Base-by-base conservation (phyloP, 2,797 vertebrate genomes). In the Picus viridis region DNA sequence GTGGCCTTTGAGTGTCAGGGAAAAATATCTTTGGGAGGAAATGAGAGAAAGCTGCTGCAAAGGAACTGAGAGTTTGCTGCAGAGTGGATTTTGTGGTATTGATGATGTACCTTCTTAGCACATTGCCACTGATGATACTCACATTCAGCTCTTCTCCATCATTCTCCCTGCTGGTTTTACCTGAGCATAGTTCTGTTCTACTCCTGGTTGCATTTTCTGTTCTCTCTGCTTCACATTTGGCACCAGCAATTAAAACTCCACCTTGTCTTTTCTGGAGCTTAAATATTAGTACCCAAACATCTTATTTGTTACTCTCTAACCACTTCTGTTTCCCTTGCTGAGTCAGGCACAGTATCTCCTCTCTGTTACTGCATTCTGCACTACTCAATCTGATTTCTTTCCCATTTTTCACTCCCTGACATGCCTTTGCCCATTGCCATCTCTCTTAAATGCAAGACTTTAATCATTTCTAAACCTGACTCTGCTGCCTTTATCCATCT, bases 341-440 rank as follows among this genome's bases (percentile, higher is more conserved):
- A 67, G 81, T 95, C 93, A 94, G 83, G 67, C 49, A 54, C 83
- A 92, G 10, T 61, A 47, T 94, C 95, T 94, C 89, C 70, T 72
- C 86, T 90, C 86, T 86, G 16, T 91, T 92, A 81, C 74, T 86
- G 70, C 34, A 72, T 56, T 80, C 65, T 72, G 13, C 75, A 83
- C 20, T 71, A 49, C 10, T 63, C 57, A 65, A 67, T 72, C 70
- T 83, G 19, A 71, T 90, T 89, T 85, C 32, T 57, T 93, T 65
- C 82, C 90, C 26, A 4, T 34, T 76, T 89, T 74, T 76, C 4
- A 74, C 43, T 83, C 23, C 6, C 16, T 69, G 59, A 20, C 63
- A 63, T 89, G 94, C 36, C 34, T 90, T 83, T 93, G 20, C 73
- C 41, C 4, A 3, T 43, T 86, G 54, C 41, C 23, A 2, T 89